Conservation (phyloP, 2,888 invertebrate genomes). For the Drosophila affinis region DNA sequence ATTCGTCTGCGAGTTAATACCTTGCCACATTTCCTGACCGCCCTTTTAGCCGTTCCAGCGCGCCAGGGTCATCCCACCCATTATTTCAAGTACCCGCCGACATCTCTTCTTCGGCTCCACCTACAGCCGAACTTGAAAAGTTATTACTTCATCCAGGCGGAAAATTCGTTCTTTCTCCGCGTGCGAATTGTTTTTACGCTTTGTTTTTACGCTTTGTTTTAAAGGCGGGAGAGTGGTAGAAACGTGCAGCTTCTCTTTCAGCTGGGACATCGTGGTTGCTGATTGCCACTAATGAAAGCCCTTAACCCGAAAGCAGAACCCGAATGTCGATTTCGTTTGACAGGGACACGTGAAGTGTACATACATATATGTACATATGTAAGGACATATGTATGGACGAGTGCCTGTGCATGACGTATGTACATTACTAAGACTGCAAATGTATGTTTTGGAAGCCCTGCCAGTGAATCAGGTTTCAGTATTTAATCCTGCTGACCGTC, state of each 20-base stretch:
- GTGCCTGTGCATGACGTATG: constrained; percentile 3
- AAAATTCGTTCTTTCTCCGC: constrained; percentile 74
- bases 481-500: constrained; percentile 50
- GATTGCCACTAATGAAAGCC: constrained; percentile 68
- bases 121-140: constrained; percentile 42
- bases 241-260: not conserved
- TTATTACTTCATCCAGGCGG: constrained; percentile 71
- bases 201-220: constrained; percentile 8
- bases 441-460: constrained; percentile 1
- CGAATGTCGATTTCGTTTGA: constrained; percentile 49
- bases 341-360: not conserved
- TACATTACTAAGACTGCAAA: not conserved
- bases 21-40: constrained; percentile 44
- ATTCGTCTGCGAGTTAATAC: constrained; percentile 34
- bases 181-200: constrained; percentile 54
- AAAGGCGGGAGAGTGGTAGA: constrained; percentile 9
- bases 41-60: constrained; percentile 41
- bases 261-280: constrained; percentile 23
- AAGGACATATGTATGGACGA: not conserved
- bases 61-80: not conserved
- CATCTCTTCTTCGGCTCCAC: constrained; percentile 31
- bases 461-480: constrained; percentile 57
- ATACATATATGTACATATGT: not conserved
- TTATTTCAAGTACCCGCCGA: not conserved
- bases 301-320: constrained; percentile 3